Percentiles rank a stretch among this genome's conserved stretches.
Evolutionary conservation across 64 coral and sea anemone species (phyloP).

Genomic region (Montipora cactus): DNA sequence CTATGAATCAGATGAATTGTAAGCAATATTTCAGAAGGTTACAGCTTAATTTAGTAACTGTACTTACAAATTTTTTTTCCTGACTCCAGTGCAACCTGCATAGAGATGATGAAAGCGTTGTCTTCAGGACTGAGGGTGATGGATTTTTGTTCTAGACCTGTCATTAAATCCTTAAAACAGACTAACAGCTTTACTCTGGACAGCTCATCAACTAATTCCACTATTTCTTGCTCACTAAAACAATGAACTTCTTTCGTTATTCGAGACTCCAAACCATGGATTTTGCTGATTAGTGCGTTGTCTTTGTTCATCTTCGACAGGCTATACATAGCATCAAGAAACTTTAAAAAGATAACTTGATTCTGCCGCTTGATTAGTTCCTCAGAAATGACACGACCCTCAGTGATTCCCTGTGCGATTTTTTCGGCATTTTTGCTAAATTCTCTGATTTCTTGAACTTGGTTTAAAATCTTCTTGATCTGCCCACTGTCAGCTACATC

Average conservation of each 20-base stretch:
- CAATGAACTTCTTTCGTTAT: not conserved
- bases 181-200: constrained; percentile 6
- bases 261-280: not conserved
- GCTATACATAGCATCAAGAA: not conserved
- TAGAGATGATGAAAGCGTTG: not conserved
- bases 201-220: not conserved
- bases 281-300: not conserved
- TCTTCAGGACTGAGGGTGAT: not conserved
- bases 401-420: not conserved
- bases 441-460: not conserved
- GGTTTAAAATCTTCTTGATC: not conserved
- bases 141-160: not conserved
- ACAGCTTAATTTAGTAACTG: no score
- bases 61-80: constrained; percentile 13
- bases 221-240: constrained; percentile 27
- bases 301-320: not conserved
- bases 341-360: not conserved
- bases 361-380: not conserved
- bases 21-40: no score
- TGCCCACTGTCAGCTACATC: not conserved
- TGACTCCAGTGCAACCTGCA: not conserved
- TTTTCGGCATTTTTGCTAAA: not conserved
- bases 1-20: no score
- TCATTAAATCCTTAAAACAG: not conserved
- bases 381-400: not conserved